Evolutionary conservation across 2,113 vertebrate species (phyloP).

Genomic region (Regulus satrapa): DNA sequence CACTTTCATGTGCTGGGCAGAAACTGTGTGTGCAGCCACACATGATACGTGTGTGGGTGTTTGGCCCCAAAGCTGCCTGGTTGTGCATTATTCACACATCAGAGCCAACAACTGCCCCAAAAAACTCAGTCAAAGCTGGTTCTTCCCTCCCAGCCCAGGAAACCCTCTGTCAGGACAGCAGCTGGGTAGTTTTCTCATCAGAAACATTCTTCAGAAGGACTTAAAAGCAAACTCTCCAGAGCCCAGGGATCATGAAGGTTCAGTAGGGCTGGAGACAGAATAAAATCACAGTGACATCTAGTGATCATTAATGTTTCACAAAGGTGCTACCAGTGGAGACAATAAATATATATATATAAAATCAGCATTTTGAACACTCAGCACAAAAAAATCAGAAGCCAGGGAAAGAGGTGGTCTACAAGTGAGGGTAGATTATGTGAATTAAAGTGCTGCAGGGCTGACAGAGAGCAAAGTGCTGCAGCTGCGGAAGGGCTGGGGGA

Average conservation of each 20-base stretch:
- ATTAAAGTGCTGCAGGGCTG: background rate
- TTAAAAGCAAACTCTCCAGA: background rate
- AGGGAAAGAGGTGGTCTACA: background rate
- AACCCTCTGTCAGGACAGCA: background rate
- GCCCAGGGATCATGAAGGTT: background rate
- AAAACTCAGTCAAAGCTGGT: background rate
- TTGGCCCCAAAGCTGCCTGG: background rate
- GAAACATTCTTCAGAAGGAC: background rate
- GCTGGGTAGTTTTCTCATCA: background rate
- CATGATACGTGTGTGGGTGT: accelerated
- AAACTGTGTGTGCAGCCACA: background rate
- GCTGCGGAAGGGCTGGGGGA: background rate
- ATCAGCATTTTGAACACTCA: background rate
- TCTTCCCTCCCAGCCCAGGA: background rate
- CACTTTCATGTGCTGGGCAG: background rate
- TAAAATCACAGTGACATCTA: slow-evolving; percentile 59
- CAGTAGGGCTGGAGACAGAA: background rate
- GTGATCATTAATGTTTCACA: background rate
- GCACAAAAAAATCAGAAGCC: background rate
- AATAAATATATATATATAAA: background rate
- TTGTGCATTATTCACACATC: background rate
- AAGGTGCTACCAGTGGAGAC: background rate
- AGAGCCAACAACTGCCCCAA: background rate
- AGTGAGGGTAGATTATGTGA: background rate
- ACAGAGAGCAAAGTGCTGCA: background rate